Conservation (phyloP, 1,140 invertebrate genomes). For the Drosophila takahashii region DNA sequence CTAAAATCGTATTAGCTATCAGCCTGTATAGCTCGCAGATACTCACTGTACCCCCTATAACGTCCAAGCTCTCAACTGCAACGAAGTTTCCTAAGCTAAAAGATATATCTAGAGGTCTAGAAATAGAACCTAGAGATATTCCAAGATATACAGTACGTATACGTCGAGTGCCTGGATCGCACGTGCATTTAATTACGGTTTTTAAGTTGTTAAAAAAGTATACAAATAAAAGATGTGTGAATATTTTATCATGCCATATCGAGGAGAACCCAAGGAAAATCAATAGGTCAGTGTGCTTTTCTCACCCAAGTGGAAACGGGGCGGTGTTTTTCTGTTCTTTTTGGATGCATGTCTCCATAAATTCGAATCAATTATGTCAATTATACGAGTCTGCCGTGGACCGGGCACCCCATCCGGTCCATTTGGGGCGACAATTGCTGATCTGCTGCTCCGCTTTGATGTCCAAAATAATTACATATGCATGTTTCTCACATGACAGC, state of each 20-base stretch:
- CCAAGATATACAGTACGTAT: slow-evolving; percentile 28
- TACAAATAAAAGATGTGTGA: slow-evolving; percentile 40
- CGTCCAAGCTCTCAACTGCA: slow-evolving; percentile 33
- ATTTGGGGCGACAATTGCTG: slow-evolving; percentile 63
- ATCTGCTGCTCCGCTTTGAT: slow-evolving; percentile 25
- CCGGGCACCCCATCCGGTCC: slow-evolving; percentile 30
- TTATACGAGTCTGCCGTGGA: slow-evolving; percentile 48
- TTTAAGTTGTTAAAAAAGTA: slow-evolving; percentile 51
- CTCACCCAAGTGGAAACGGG: slow-evolving; percentile 8
- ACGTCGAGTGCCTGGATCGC: slow-evolving; percentile 26
- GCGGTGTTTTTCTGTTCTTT: background rate
- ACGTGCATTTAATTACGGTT: slow-evolving; percentile 71
- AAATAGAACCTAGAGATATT: slow-evolving; percentile 24
- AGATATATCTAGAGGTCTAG: slow-evolving; percentile 13
- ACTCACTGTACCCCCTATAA: slow-evolving; percentile 11
- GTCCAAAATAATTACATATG: slow-evolving; percentile 42
- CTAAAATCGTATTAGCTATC: background rate
- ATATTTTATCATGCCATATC: slow-evolving; percentile 43
- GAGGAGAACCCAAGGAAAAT: slow-evolving; percentile 50
- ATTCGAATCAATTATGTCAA: slow-evolving; percentile 73
- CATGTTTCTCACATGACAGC: slow-evolving; percentile 40
- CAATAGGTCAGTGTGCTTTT: slow-evolving; percentile 48
- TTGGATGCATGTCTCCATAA: slow-evolving; percentile 29
- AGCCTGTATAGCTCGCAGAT: slow-evolving; percentile 13
- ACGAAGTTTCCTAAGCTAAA: slow-evolving; percentile 26